Base-by-base conservation (phyloP, 2,888 invertebrate species). In the Vanessa cardui region DNA sequence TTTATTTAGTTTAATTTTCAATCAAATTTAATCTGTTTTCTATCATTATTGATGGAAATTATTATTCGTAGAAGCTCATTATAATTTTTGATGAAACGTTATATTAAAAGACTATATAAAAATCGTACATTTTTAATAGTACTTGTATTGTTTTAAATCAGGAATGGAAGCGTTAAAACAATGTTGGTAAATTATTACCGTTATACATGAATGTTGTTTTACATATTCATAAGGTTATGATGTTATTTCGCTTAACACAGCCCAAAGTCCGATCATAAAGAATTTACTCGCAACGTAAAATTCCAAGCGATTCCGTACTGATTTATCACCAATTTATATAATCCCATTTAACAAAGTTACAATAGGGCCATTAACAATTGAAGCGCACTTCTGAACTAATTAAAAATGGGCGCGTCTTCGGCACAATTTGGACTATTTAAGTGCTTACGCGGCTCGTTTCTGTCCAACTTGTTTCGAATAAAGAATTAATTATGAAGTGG, bases 401-500 rank as follows among this genome's bases (percentile, higher is more conserved):
- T 91, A 90, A 90, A 90, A 90, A 91, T 91, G 90, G 84, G 86
- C 86, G 87, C 86, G 84, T 87, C 88, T 87, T 85, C 85, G 83
- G 83, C 87, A 86, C 89, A 87, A 88, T 91, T 90, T 88, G 83
- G 88, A 88, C 90, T 87, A 88, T 91, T 90, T 88, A 90, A 91
- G 89, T 91, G 90, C 88, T 89, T 84, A 88, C 86, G 86, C 86
- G 87, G 84, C 83, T 83, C 85, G 85, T 78, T 83, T 83, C 86
- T 86, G 89, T 88, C 87, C 89, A 86, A 92, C 86, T 92, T 90
- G 86, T 87, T 85, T 86, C 85, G 90, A 91, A 89, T 92, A 91
- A 92, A 92, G 92, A 92, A 92, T 92, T 92, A 92, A 92, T 92
- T 92, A 92, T 91, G 90, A 90, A 89, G 87, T 83, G 81, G 81